Evolutionary conservation across 2,888 invertebrate genomes (phyloP).

Genomic region (Blastobasis lacticolella): DNA sequence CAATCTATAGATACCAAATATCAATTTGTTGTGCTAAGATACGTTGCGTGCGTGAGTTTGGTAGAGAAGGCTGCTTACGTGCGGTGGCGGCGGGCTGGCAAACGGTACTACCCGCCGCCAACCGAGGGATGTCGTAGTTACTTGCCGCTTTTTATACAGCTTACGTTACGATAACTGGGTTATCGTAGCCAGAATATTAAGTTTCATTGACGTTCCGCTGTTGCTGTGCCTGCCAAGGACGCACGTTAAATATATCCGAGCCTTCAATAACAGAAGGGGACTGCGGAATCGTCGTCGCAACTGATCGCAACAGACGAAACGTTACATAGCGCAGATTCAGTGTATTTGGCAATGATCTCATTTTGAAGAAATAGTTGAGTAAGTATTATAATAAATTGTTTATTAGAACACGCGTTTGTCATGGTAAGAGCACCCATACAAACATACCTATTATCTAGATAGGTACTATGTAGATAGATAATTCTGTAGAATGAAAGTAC

Average conservation of each 20-base stretch:
- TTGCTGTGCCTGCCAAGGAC: conserved; percentile 63
- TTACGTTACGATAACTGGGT: conserved; percentile 65
- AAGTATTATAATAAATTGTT: background rate
- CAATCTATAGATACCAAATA: background rate
- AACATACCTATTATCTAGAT: too few species aligned
- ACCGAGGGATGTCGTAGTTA: conserved; percentile 50
- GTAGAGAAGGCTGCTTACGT: conserved; percentile 57
- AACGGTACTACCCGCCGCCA: conserved; percentile 47
- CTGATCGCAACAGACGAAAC: conserved; percentile 24
- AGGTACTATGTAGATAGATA: too few species aligned
- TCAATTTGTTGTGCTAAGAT: conserved; percentile 6
- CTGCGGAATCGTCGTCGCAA: conserved; percentile 24
- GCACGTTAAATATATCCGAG: conserved; percentile 43
- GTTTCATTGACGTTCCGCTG: conserved; percentile 62
- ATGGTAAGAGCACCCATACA: background rate
- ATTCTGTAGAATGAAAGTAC: too few species aligned
- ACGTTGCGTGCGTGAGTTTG: conserved; percentile 47
- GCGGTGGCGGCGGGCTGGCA: conserved; percentile 58
- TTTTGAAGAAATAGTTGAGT: background rate
- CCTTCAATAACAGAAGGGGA: conserved; percentile 37
- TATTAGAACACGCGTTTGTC: background rate
- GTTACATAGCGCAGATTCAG: conserved; percentile 30
- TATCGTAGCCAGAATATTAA: conserved; percentile 63
- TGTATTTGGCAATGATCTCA: conserved; percentile 2
- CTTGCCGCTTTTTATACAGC: conserved; percentile 55